A percentile compares a stretch with the other conserved stretches of the same genome.
These are phyloP conservation scores for Scolopax rusticola DNA, from an alignment of 2,797 vertebrate species.

Conservation along the genomic window DNA sequence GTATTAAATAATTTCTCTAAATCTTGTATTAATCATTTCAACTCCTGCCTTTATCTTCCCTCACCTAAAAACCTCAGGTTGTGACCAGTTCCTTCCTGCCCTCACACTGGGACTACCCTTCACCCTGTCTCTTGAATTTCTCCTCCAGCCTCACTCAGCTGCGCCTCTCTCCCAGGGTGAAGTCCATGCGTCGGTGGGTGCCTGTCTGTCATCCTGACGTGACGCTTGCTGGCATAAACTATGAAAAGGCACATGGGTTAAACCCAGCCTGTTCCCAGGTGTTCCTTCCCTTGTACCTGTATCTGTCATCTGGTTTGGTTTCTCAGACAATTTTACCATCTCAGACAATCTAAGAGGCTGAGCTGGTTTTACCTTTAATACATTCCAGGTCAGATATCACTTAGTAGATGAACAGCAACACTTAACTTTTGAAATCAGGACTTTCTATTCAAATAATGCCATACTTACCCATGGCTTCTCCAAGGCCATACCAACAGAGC, in stretches of 20 bases:
- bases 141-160: neutral
- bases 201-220: neutral
- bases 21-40: neutral
- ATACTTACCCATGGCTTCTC: neutral
- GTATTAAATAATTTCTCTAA: neutral
- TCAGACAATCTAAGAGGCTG: neutral
- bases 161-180: neutral
- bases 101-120: neutral
- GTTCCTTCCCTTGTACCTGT: neutral
- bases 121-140: neutral
- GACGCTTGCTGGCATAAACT: neutral
- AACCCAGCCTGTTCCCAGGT: neutral
- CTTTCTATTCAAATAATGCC: neutral
- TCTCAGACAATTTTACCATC: neutral
- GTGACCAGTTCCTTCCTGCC: neutral
- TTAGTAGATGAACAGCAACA: neutral
- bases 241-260: fast-evolving
- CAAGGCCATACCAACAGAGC: neutral
- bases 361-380: neutral
- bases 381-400: neutral
- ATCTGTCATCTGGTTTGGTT: neutral
- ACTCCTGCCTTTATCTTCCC: neutral
- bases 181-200: neutral
- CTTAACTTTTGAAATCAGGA: neutral
- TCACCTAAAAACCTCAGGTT: neutral